Conservation (phyloP, 2,888 invertebrate species). For the Copidosoma aretas region DNA sequence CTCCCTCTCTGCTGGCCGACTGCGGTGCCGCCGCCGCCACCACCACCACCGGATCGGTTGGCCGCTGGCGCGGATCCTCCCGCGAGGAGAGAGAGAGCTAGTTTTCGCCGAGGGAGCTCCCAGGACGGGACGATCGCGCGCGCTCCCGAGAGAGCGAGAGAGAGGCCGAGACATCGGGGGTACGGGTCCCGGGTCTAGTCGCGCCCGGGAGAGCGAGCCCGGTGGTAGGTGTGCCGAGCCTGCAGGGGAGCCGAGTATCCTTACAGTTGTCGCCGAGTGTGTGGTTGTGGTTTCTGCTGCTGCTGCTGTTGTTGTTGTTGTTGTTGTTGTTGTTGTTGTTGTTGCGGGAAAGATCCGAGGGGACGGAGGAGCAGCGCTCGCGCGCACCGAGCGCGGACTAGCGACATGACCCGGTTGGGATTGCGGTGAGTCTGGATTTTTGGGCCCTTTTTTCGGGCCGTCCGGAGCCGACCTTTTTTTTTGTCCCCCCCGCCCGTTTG, state of each 20-base stretch:
- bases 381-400: slow-evolving; percentile 40
- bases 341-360: not conserved
- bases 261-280: no score
- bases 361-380: slow-evolving; percentile 1
- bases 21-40: not conserved
- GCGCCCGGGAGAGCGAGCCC: slow-evolving; percentile 15
- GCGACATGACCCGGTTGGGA: slow-evolving; percentile 59
- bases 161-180: not conserved
- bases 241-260: no score
- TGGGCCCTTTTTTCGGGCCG: not conserved
- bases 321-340: no score
- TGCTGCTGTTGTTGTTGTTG: no score
- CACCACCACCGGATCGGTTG: not conserved
- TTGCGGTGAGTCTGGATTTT: slow-evolving; percentile 56
- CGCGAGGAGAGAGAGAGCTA: slow-evolving; percentile 43
- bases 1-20: not conserved
- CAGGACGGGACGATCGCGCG: slow-evolving; percentile 55
- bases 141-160: slow-evolving; percentile 22
- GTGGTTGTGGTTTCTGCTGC: no score
- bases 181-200: slow-evolving; percentile 21
- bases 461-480: no score
- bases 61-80: slow-evolving; percentile 13
- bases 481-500: no score
- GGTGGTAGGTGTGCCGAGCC: no score
- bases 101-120: slow-evolving; percentile 59